A percentile compares a stretch with the other conserved stretches of the same genome.
Conservation (phyloP, 2,797 vertebrate species). For the Octomys mimax region DNA sequence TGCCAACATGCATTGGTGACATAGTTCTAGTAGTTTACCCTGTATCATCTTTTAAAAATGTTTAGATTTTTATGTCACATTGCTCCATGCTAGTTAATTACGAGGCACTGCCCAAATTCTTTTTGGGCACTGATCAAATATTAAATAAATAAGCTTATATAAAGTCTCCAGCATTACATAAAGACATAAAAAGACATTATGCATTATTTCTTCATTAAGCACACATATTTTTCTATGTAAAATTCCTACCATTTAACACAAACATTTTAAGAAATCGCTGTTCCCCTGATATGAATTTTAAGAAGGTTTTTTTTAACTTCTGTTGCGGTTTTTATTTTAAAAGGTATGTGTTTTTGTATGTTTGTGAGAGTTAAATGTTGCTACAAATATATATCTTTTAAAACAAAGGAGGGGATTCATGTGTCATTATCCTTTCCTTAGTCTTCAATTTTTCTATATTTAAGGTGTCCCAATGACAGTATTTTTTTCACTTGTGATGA, state of each 20-base stretch:
- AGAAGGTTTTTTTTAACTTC: neutral
- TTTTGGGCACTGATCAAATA: neutral
- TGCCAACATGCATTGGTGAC: neutral
- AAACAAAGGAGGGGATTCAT: conserved; percentile 1
- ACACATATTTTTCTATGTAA: neutral
- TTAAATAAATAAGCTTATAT: conserved; percentile 22
- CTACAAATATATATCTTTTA: neutral
- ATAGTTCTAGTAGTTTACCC: neutral
- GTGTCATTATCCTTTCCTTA: neutral
- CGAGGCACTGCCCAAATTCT: neutral
- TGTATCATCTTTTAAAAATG: neutral
- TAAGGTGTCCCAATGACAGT: neutral
- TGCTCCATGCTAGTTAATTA: neutral
- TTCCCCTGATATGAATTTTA: neutral
- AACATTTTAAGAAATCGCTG: neutral
- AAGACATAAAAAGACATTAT: neutral
- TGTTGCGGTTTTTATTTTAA: neutral
- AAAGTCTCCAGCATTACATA: neutral
- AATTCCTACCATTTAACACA: neutral
- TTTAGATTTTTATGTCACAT: conserved; percentile 6
- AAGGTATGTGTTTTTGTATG: neutral
- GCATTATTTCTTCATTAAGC: neutral
- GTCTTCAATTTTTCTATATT: conserved; percentile 47
- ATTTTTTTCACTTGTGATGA: neutral
- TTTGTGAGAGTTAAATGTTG: neutral